Conservation (phyloP, 1,140 invertebrate genomes). For the Neodiprion virginianus region DNA sequence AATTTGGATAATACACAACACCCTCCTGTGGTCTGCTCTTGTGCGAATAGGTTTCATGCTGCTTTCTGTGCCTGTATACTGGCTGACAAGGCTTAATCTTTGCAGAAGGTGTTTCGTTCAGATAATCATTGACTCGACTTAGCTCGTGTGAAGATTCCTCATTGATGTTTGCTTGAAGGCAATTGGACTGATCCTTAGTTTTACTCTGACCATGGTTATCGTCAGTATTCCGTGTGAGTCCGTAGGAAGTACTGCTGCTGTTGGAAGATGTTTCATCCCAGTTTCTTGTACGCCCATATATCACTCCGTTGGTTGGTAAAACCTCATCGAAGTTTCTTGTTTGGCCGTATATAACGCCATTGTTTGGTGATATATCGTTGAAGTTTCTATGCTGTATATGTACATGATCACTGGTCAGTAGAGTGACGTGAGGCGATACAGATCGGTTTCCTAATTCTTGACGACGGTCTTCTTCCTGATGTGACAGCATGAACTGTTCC, state of each 20-base stretch:
- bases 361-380: constrained; percentile 25
- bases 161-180: neutral
- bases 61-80: neutral
- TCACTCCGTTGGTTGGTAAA: constrained; percentile 35
- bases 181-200: constrained; percentile 9
- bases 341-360: constrained; percentile 22
- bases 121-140: neutral
- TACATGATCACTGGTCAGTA: constrained; percentile 46
- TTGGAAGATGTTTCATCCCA: constrained; percentile 31
- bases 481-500: constrained; percentile 77
- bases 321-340: constrained; percentile 18
- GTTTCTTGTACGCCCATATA: constrained; percentile 37
- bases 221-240: constrained; percentile 26
- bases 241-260: constrained; percentile 17
- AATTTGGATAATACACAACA: constrained; percentile 32
- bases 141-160: neutral
- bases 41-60: neutral
- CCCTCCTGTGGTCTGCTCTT: constrained; percentile 29
- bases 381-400: constrained; percentile 45
- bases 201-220: neutral
- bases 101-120: neutral
- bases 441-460: constrained; percentile 27
- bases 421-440: constrained; percentile 33
- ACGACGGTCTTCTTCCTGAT: constrained; percentile 73
- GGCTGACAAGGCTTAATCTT: neutral